A percentile compares a stretch with the other conserved stretches of the same genome.
These are phyloP conservation scores for Opisthograptis luteolata DNA, from an alignment of 2,888 invertebrate species.

Conservation along the genomic window DNA sequence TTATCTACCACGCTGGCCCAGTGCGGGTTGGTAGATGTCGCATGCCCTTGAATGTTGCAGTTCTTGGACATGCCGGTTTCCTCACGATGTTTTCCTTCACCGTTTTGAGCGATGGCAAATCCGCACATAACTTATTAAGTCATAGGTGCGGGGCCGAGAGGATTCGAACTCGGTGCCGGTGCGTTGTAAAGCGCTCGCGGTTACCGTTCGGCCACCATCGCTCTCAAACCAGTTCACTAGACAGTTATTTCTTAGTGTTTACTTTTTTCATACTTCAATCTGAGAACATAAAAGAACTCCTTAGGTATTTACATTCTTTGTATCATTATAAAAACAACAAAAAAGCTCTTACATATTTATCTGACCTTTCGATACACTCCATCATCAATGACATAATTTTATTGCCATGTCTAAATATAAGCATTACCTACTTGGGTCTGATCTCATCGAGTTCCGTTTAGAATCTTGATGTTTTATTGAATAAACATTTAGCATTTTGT, in stretches of 20 bases:
- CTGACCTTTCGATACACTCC: constrained; percentile 2
- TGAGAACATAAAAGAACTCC: constrained; percentile 6
- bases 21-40: too few species aligned
- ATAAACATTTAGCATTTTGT: constrained; percentile 19
- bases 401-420: constrained; percentile 23
- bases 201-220: too few species aligned
- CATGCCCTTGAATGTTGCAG: too few species aligned
- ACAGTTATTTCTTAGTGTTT: not conserved
- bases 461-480: constrained; percentile 9
- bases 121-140: too few species aligned
- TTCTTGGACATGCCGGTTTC: too few species aligned
- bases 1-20: too few species aligned
- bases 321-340: constrained; percentile 1
- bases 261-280: constrained; percentile 8
- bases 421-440: constrained; percentile 15
- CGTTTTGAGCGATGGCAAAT: too few species aligned
- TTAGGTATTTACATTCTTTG: constrained; percentile 1
- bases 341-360: constrained; percentile 3
- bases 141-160: too few species aligned
- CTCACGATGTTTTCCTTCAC: too few species aligned
- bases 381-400: constrained; percentile 24
- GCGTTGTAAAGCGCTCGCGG: too few species aligned
- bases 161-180: too few species aligned
- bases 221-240: too few species aligned
- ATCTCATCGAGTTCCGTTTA: constrained; percentile 11